Conservation (phyloP, 2,797 vertebrate genomes). For the Sebastiscus tertius region DNA sequence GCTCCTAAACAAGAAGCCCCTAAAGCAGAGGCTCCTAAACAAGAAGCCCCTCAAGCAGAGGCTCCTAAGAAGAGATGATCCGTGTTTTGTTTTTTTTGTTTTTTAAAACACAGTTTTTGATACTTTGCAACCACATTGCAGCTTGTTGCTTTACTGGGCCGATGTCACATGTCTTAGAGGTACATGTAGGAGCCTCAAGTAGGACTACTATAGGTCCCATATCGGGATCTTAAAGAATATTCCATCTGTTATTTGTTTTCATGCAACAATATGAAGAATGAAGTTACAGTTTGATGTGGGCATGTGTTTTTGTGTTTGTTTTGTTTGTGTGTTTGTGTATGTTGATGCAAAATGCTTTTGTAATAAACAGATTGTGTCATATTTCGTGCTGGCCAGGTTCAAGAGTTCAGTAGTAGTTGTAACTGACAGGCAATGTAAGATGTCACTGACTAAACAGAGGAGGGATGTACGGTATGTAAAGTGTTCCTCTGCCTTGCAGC, state of each 20-base stretch:
- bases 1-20: neutral
- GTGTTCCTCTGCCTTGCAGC: too few relatives aligned
- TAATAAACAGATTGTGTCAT: neutral
- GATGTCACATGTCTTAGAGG: too few relatives aligned
- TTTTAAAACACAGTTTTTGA: neutral
- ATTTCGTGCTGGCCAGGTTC: neutral
- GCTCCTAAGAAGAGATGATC: constrained; percentile 5
- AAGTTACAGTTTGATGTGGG: neutral
- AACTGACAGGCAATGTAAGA: too few relatives aligned
- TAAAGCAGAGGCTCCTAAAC: constrained; percentile 8
- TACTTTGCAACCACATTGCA: neutral
- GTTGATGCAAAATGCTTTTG: neutral
- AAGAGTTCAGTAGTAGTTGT: neutral
- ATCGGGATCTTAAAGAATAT: neutral
- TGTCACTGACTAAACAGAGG: too few relatives aligned
- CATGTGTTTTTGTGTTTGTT: neutral
- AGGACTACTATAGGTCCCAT: neutral
- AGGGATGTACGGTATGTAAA: too few relatives aligned
- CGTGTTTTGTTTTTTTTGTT: too few relatives aligned
- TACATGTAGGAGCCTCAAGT: neutral
- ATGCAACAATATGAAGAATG: neutral
- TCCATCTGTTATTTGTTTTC: constrained; percentile 24
- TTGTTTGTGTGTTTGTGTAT: neutral
- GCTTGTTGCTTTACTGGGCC: neutral
- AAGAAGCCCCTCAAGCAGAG: neutral